phyloP scores from a whole-genome alignment of 2,113 vertebrate genomes.

The Heterochromis multidens region DNA sequence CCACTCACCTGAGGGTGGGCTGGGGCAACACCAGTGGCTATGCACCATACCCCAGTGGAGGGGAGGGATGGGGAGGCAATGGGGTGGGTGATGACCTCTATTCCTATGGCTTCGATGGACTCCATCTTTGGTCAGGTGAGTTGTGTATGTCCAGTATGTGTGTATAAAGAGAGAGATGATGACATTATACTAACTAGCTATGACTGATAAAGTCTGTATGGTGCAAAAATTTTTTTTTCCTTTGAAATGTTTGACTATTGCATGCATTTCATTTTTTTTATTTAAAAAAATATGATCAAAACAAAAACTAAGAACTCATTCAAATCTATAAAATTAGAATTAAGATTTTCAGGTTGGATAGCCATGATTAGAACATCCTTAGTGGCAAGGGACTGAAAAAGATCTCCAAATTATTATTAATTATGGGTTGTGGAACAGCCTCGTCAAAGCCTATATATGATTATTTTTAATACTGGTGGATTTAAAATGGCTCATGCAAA shows the following conservation, averaged over 20 bases:
- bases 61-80: constrained; percentile 93
- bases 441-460: no score
- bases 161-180: background rate
- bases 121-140: constrained; percentile 95
- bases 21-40: constrained; percentile 94
- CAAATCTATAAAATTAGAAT: no score
- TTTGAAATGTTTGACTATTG: background rate
- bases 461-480: no score
- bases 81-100: constrained; percentile 94
- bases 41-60: constrained; percentile 88
- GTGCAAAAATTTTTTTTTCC: background rate
- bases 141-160: background rate
- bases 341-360: no score
- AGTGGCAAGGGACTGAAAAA: no score
- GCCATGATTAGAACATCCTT: no score
- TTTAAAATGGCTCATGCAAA: no score
- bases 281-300: background rate
- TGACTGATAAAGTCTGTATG: background rate
- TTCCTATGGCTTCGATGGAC: constrained; percentile 93
- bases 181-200: background rate
- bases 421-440: no score
- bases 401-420: no score
- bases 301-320: no score
- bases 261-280: background rate
- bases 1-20: constrained; percentile 91